Conservation (phyloP, 2,797 vertebrate genomes). For the Champsocephalus esox region DNA sequence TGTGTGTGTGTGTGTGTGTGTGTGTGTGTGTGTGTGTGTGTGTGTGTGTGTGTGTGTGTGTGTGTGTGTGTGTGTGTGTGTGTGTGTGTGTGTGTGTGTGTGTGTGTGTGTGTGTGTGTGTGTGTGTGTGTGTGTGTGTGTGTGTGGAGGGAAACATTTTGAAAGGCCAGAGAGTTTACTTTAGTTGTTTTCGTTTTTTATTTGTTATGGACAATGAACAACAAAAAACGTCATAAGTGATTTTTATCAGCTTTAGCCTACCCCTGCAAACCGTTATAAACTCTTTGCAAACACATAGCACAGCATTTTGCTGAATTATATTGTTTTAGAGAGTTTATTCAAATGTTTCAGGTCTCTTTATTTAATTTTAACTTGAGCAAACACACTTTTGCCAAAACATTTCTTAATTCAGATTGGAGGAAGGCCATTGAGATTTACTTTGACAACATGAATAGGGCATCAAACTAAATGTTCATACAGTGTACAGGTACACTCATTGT, state of each 20-base stretch:
- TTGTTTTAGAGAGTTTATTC: background rate
- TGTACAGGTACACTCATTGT: background rate
- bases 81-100: too few species aligned
- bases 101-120: too few species aligned
- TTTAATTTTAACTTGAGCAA: background rate
- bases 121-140: background rate
- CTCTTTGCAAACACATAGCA: background rate
- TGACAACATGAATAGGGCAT: background rate
- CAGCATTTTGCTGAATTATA: background rate
- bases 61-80: too few species aligned
- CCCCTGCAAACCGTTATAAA: background rate
- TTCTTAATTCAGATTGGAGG: background rate
- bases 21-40: too few species aligned
- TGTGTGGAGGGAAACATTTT: background rate
- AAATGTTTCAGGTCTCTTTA: background rate
- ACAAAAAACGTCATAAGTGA: background rate
- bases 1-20: too few species aligned
- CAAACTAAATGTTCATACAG: background rate
- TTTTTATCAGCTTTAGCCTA: background rate
- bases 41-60: too few species aligned
- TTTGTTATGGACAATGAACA: background rate
- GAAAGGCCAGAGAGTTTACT: background rate
- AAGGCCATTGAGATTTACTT: background rate
- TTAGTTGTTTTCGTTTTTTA: background rate
- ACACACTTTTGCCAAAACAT: background rate